Percentiles rank a stretch among this genome's conserved stretches.
Conservation (phyloP, 2,797 vertebrate species). For the Amblyraja radiata region DNA sequence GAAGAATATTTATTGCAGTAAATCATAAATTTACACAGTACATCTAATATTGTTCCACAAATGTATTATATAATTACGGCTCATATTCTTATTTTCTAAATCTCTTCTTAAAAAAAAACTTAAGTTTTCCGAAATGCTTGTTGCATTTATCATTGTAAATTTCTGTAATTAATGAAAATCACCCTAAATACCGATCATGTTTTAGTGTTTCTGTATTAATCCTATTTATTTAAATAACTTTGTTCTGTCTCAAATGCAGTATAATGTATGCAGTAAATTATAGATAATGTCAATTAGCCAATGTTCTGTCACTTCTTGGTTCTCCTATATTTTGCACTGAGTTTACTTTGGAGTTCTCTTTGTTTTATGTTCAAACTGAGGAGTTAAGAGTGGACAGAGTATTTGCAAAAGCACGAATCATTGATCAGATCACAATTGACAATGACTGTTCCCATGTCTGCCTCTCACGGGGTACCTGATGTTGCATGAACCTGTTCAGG, state of each 20-base stretch:
- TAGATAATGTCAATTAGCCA: neutral
- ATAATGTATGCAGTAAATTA: neutral
- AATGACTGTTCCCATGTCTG: no score
- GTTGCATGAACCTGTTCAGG: no score
- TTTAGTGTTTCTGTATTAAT: neutral
- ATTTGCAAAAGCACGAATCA: neutral
- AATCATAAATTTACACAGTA: no score
- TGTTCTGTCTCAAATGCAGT: neutral
- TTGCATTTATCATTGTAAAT: neutral
- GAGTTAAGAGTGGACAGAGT: neutral
- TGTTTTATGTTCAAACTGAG: neutral
- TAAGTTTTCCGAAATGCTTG: neutral
- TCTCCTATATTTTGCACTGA: neutral
- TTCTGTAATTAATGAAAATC: no score
- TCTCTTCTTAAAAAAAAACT: no score
- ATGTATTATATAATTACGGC: neutral
- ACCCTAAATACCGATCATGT: no score
- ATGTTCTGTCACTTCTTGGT: neutral
- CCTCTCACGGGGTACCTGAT: no score
- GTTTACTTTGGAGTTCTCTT: neutral
- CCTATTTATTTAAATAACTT: neutral
- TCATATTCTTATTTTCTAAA: no score
- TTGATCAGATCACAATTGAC: no score
- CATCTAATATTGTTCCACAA: neutral
- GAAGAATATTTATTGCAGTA: no score